Percentiles rank a stretch among this genome's conserved stretches.
phyloP scores from a whole-genome alignment of 1,140 invertebrate species.

The Rhyacophila brunnea region DNA sequence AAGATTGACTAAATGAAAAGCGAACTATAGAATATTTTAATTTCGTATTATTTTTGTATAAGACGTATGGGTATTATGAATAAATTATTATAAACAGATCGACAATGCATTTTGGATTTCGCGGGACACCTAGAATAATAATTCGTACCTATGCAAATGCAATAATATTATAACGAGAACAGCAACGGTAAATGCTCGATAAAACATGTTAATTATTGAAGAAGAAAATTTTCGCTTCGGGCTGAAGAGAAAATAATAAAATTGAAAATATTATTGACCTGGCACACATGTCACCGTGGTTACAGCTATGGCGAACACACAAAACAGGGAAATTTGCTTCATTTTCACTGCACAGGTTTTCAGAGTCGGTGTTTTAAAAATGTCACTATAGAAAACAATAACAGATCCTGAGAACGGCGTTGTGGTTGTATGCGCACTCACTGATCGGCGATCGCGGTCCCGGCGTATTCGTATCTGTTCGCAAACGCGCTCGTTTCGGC shows the following conservation, averaged over 20 bases:
- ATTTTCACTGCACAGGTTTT: conserved; percentile 23
- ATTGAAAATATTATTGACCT: conserved; percentile 22
- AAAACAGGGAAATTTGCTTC: conserved; percentile 24
- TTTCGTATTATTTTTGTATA: no score
- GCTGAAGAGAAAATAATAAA: background rate
- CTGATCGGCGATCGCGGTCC: background rate
- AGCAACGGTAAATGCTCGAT: no score
- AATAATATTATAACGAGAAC: no score
- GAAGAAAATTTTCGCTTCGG: no score
- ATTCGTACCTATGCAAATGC: no score
- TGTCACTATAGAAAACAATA: conserved; percentile 7
- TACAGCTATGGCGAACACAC: conserved; percentile 26
- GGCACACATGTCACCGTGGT: conserved; percentile 26
- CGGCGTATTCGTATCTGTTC: background rate
- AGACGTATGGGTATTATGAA: no score
- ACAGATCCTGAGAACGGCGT: conserved; percentile 6
- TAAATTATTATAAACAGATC: no score
- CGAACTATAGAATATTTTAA: no score
- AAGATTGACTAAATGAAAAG: no score
- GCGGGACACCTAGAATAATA: no score
- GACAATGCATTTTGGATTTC: no score
- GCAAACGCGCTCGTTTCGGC: background rate
- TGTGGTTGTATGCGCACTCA: background rate
- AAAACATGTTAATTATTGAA: no score
- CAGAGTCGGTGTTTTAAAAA: background rate